Evolutionary conservation across 2,888 invertebrate species (phyloP).

Genomic region (Choreutis nemorana): DNA sequence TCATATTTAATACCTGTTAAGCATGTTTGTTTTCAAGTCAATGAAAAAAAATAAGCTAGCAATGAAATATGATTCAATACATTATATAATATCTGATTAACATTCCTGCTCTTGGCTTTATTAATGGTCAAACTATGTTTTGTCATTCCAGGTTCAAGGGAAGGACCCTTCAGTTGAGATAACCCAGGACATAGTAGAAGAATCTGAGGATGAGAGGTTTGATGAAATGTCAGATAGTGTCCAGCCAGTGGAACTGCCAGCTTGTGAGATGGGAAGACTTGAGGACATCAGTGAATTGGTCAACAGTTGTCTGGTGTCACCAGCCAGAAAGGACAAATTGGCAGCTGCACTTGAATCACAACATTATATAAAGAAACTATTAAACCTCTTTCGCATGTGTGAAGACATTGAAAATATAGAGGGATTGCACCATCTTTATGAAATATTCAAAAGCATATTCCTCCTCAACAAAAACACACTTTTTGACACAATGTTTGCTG

Average conservation of each 20-base stretch:
- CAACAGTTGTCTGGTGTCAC: slow-evolving; percentile 87
- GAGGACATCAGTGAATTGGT: slow-evolving; percentile 96
- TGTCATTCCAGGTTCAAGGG: slow-evolving; percentile 85
- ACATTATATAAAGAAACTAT: slow-evolving; percentile 92
- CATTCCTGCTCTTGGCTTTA: too few relatives aligned
- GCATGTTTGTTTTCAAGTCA: too few relatives aligned
- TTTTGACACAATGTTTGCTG: slow-evolving; percentile 97
- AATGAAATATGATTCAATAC: too few relatives aligned
- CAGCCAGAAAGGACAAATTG: slow-evolving; percentile 92
- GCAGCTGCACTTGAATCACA: slow-evolving; percentile 93
- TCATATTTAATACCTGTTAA: background rate
- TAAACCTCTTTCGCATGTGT: slow-evolving; percentile 95
- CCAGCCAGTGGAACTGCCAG: slow-evolving; percentile 93
- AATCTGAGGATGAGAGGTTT: slow-evolving; percentile 95
- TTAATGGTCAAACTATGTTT: too few relatives aligned
- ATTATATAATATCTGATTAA: too few relatives aligned
- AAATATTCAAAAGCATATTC: slow-evolving; percentile 99
- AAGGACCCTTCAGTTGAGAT: slow-evolving; percentile 99
- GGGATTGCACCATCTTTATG: slow-evolving; percentile 94
- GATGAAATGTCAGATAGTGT: slow-evolving; percentile 96
- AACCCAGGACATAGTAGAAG: slow-evolving; percentile 95
- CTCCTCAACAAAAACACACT: slow-evolving; percentile 96
- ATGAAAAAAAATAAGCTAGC: too few relatives aligned
- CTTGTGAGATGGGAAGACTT: slow-evolving; percentile 91
- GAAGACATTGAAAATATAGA: slow-evolving; percentile 96